A percentile compares a stretch with the other conserved stretches of the same genome.
phyloP scores from a whole-genome alignment of 2,113 vertebrate species.

The Globicephala melas region DNA sequence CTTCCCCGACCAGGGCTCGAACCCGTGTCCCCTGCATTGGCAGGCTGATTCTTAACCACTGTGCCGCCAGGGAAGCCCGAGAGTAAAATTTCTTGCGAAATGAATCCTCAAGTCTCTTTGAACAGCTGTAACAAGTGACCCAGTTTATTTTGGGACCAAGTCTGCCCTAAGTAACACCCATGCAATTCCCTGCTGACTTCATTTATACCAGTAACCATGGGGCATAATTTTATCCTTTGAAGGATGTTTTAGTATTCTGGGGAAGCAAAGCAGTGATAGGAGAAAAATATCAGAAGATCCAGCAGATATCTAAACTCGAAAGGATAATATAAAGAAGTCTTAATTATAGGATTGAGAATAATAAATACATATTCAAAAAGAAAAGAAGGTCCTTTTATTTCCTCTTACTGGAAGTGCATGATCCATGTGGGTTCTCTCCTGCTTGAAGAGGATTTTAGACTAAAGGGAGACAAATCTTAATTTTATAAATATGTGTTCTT shows the following conservation, averaged over 20 bases:
- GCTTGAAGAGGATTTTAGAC: not conserved
- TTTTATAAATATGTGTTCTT: slow-evolving; percentile 60
- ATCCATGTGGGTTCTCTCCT: not conserved
- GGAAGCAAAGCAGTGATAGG: slow-evolving; percentile 28
- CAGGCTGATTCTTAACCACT: no score
- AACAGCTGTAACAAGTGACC: not conserved
- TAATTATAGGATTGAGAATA: not conserved
- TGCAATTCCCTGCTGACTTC: slow-evolving; percentile 44
- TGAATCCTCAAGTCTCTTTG: slow-evolving; percentile 5
- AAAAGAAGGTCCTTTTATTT: slow-evolving; percentile 19
- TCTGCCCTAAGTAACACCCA: not conserved
- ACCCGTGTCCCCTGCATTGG: no score
- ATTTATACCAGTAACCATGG: slow-evolving; percentile 32
- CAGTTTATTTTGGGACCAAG: not conserved
- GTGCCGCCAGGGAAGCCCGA: no score
- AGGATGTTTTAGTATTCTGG: slow-evolving; percentile 46
- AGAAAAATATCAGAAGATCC: not conserved
- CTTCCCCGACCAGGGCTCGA: no score
- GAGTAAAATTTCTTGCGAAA: not conserved
- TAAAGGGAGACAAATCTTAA: slow-evolving; percentile 48
- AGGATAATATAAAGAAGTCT: slow-evolving; percentile 26
- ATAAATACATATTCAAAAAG: slow-evolving; percentile 30
- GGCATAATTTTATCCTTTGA: slow-evolving; percentile 55
- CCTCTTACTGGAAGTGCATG: not conserved
- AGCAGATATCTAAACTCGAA: slow-evolving; percentile 29